A percentile compares a stretch with the other conserved stretches of the same genome.
phyloP scores from a whole-genome alignment of 2,797 vertebrate genomes.

The Enteromius viviparus region DNA sequence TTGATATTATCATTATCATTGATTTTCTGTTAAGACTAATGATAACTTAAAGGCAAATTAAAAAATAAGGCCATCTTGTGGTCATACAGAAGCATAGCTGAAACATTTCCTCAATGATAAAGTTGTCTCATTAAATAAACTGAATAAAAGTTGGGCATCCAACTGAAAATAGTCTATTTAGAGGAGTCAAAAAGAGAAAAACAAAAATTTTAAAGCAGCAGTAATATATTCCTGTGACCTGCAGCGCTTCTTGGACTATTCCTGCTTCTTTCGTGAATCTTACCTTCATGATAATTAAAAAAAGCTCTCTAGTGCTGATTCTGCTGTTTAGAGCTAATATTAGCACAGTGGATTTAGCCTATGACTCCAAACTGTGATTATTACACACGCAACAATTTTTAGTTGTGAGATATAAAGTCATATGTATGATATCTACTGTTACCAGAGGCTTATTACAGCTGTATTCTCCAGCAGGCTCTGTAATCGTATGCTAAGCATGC shows the following conservation, averaged over 20 bases:
- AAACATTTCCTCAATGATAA: background rate
- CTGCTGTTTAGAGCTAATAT: conserved; percentile 44
- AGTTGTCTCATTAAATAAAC: background rate
- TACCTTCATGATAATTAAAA: conserved; percentile 44
- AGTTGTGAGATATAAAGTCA: background rate
- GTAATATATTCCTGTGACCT: background rate
- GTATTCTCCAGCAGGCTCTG: background rate
- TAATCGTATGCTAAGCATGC: background rate
- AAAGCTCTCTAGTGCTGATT: conserved; percentile 43
- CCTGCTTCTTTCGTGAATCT: conserved; percentile 36
- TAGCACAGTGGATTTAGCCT: conserved; percentile 28
- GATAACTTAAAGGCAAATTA: background rate
- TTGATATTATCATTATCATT: background rate
- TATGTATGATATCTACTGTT: background rate
- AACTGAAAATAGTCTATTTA: background rate
- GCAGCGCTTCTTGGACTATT: background rate
- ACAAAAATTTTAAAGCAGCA: background rate
- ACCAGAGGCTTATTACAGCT: background rate
- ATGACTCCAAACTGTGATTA: conserved; percentile 17
- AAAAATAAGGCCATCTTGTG: conserved; percentile 46
- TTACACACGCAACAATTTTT: conserved; percentile 34
- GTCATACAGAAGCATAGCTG: conserved; percentile 2
- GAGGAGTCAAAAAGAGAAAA: background rate
- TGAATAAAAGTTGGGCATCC: background rate
- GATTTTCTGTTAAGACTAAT: background rate